Base-by-base conservation (phyloP, 2,797 vertebrate species). In the Sylvia borin region DNA sequence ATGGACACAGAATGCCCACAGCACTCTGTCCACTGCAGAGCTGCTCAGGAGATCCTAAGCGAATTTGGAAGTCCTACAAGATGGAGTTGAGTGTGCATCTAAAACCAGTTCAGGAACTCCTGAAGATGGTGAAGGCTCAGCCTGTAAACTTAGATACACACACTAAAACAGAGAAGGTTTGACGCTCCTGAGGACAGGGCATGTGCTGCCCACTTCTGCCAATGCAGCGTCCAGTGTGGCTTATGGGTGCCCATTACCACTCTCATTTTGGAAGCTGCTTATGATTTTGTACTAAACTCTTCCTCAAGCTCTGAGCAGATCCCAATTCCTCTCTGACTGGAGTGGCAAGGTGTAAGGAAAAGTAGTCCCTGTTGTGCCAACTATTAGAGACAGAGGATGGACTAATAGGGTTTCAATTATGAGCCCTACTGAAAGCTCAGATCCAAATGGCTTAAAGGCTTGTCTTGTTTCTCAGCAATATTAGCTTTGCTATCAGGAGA, bases 211-310 rank as follows among this genome's bases (percentile, higher is more conserved):
- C 27, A 27, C 25, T 81, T 51, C 27, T 51, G 13, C 13, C 51
- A 65, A 11, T 8, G 27, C 55, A 60, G 26, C 2, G 0, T 25
- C 45, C 70, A 81, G 16, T 2, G 0, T 31, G n/a, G 34, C n/a
- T 47, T 11, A 31, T 16, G 13, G 24, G 16, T 55, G 29, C 16
- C 51, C 13, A 16, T 42, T 25, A 42, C 21, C 34, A n/a, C 29
- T 7, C 25, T 68, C 25, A 13, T 67, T 82, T 73, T 48, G 36
- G 17, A 62, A 10, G 13, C 15, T 58, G 11, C 25, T 48, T 54
- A 42, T 11, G 15, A 36, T 57, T 87, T 79, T 48, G 36, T 24
- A 53, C 7, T 31, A 85, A 92, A 48, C 7, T 2, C 8, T 85
- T 70, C 26, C 40, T 42, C 5, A 2, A 40, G 24, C 29, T 53